These are phyloP conservation scores for Tricholaema leucomelas DNA, from an alignment of 2,113 vertebrate genomes.

Conservation along the genomic window DNA sequence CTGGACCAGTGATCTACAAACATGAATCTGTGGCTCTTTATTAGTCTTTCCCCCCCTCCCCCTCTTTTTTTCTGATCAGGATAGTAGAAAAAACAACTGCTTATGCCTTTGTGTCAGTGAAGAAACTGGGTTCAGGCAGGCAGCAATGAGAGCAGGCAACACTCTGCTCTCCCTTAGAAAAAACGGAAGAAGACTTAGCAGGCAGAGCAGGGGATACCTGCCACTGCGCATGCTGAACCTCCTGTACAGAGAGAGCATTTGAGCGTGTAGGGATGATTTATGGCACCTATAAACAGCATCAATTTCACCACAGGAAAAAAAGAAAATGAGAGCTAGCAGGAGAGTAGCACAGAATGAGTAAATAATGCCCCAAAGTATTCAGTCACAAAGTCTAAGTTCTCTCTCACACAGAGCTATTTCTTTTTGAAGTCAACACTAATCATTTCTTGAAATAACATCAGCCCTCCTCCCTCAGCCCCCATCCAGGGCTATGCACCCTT, in stretches of 20 bases:
- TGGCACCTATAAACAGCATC: neutral
- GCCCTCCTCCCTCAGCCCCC: neutral
- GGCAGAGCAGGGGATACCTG: neutral
- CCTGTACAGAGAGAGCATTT: neutral
- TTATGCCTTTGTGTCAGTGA: neutral
- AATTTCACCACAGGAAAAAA: neutral
- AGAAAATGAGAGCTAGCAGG: neutral
- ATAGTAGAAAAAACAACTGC: neutral
- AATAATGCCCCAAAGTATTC: neutral
- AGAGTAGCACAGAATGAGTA: neutral
- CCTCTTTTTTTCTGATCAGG: neutral
- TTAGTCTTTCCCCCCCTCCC: neutral
- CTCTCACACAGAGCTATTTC: neutral
- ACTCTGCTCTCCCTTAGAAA: neutral
- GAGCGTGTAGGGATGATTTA: neutral
- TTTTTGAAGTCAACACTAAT: neutral
- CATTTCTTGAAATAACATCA: slow-evolving; percentile 12
- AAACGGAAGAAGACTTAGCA: neutral
- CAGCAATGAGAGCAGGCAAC: neutral
- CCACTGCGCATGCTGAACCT: neutral
- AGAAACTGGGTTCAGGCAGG: neutral
- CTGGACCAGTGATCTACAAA: neutral
- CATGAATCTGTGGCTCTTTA: neutral
- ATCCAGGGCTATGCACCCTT: neutral
- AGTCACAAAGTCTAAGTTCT: slow-evolving; percentile 4